Percentiles rank a stretch among this genome's conserved stretches.
Evolutionary conservation across 1,140 invertebrate genomes (phyloP).

Genomic region (Drosophila pectinifera): DNA sequence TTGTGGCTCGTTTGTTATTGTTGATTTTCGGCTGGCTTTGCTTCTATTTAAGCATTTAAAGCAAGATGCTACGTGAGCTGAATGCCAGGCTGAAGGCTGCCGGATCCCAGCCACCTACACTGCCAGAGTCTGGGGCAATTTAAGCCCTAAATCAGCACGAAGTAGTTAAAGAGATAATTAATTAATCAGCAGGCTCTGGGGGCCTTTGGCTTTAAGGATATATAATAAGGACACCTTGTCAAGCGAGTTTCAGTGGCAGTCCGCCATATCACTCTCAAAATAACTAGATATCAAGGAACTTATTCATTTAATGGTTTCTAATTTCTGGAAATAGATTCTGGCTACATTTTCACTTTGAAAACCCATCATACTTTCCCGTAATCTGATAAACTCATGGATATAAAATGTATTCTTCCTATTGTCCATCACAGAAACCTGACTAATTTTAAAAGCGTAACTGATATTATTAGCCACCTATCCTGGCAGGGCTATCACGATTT

Average conservation of each 20-base stretch:
- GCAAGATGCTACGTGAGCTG: slow-evolving; percentile 71
- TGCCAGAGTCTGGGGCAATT: slow-evolving; percentile 12
- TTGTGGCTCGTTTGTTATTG: slow-evolving; percentile 53
- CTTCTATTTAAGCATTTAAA: slow-evolving; percentile 78
- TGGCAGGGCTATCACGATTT: neutral
- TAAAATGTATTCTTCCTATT: neutral
- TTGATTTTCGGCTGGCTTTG: slow-evolving; percentile 65
- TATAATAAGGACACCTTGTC: no score
- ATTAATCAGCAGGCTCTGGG: neutral
- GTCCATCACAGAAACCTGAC: neutral
- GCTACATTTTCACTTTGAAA: neutral
- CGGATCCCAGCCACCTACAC: neutral
- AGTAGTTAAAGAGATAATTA: slow-evolving; percentile 8
- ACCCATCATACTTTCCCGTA: neutral
- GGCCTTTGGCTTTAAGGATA: neutral
- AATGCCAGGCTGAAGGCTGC: slow-evolving; percentile 36
- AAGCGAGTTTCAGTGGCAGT: neutral
- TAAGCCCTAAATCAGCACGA: slow-evolving; percentile 1
- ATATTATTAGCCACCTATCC: neutral
- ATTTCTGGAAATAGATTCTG: no score
- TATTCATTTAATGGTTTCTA: no score
- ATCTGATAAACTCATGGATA: neutral
- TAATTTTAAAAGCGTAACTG: slow-evolving; percentile 5
- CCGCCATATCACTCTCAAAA: no score
- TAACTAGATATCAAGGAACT: no score